A percentile compares a stretch with the other conserved stretches of the same genome.
phyloP scores from a whole-genome alignment of 2,113 vertebrate genomes.

The Xiphophorus couchianus region DNA sequence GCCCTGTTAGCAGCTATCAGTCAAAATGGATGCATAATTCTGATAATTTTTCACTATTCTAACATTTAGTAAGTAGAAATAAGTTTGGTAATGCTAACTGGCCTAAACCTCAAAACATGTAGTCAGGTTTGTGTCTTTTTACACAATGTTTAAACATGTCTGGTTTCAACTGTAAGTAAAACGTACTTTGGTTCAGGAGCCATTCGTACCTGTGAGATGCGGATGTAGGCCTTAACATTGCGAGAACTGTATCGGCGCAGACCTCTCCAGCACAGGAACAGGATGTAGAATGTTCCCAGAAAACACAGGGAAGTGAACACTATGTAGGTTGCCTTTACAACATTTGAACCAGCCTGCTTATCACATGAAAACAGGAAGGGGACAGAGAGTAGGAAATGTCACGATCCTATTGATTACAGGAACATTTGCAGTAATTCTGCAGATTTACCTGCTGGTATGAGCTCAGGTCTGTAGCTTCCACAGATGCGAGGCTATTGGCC shows the following conservation, averaged over 20 bases:
- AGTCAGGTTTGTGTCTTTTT: too few species aligned
- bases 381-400: not conserved
- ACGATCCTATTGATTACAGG: not conserved
- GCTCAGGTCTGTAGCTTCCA: conserved; percentile 22
- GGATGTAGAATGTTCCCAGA: conserved; percentile 65
- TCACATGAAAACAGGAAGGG: not conserved
- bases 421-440: not conserved
- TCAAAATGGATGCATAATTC: too few species aligned
- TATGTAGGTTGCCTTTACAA: conserved; percentile 68
- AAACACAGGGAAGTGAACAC: conserved; percentile 64
- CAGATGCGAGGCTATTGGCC: conserved; percentile 50
- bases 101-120: too few species aligned
- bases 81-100: too few species aligned
- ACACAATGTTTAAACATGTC: too few species aligned
- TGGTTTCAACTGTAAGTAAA: not conserved
- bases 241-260: conserved; percentile 64
- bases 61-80: too few species aligned
- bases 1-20: too few species aligned
- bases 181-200: not conserved
- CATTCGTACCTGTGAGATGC: conserved; percentile 61
- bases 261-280: conserved; percentile 76
- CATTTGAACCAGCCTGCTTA: conserved; percentile 63
- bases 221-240: conserved; percentile 60
- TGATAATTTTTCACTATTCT: too few species aligned
- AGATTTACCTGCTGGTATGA: conserved; percentile 68